phyloP scores from a whole-genome alignment of 2,888 invertebrate species.

The Harpalus rufipes region DNA sequence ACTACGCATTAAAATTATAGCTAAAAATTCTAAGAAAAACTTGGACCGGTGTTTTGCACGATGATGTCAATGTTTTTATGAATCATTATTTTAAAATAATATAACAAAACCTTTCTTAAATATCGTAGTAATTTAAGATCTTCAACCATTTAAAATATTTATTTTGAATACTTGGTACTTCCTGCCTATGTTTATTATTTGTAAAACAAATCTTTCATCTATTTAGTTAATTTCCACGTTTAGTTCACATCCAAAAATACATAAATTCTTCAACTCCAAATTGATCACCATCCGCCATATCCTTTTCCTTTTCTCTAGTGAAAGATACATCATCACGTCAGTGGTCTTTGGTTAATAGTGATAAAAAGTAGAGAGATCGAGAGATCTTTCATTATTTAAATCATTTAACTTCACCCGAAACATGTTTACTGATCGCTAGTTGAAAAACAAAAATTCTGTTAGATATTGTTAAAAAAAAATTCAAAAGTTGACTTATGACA shows the following conservation, averaged over 20 bases:
- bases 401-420: too few species aligned
- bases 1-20: background rate
- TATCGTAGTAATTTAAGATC: background rate
- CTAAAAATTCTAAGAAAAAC: background rate
- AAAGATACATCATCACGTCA: background rate
- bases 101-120: background rate
- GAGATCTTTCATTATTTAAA: too few species aligned
- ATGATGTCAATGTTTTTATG: background rate
- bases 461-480: too few species aligned
- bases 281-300: too few species aligned
- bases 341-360: too few species aligned
- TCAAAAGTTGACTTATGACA: too few species aligned
- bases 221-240: background rate
- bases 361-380: too few species aligned
- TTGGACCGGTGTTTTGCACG: background rate
- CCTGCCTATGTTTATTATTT: background rate
- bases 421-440: too few species aligned
- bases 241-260: background rate
- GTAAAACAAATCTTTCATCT: slow-evolving; percentile 15
- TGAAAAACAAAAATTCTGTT: too few species aligned
- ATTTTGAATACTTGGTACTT: background rate
- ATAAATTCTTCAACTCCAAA: background rate
- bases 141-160: background rate
- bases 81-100: background rate
- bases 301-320: background rate